Conservation (phyloP, 2,888 invertebrate species). For the Loripinus fragilis region DNA sequence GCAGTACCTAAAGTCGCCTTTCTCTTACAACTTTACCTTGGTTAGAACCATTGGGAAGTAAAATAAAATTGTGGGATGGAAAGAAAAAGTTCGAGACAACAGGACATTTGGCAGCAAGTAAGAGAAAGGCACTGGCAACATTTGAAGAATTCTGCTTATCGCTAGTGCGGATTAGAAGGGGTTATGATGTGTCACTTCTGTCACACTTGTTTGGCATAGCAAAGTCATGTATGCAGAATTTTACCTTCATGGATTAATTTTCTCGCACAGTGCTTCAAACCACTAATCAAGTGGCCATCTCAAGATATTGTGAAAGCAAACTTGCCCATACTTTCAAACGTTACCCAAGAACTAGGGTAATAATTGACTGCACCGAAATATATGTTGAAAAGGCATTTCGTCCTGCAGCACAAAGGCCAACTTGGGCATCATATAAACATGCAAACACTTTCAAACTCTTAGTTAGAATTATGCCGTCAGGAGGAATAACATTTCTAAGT, state of each 20-base stretch:
- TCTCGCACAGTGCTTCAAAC: background rate
- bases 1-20: background rate
- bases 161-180: background rate
- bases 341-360: background rate
- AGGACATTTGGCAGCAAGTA: background rate
- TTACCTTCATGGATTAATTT: background rate
- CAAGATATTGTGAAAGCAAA: conserved; percentile 8
- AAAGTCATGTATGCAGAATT: background rate
- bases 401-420: background rate
- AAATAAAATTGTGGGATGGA: background rate
- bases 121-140: background rate
- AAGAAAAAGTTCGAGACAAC: background rate
- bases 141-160: background rate
- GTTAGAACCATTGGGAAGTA: background rate
- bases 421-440: background rate
- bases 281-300: background rate
- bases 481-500: background rate
- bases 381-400: background rate
- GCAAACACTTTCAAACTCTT: background rate
- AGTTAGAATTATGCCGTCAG: background rate
- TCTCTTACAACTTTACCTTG: no score
- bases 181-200: background rate
- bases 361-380: conserved; percentile 10
- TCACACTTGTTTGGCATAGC: background rate
- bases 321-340: background rate